phyloP scores from a whole-genome alignment of 2,888 invertebrate genomes.

The Leptogaster cylindrica region DNA sequence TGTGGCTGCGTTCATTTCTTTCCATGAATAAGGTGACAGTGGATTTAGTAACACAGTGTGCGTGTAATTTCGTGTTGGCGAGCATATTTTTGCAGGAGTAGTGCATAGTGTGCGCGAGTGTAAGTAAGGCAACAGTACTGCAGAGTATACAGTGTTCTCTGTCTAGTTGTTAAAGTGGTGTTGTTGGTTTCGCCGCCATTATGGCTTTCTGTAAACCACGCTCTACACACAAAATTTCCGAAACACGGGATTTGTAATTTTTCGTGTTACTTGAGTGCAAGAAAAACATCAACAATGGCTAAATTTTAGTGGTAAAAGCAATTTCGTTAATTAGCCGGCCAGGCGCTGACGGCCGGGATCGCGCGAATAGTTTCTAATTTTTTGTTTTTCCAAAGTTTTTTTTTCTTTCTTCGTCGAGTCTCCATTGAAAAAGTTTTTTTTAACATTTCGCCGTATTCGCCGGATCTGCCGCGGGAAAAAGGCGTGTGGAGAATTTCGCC shows the following conservation, averaged over 20 bases:
- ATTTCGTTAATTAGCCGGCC: constrained; percentile 73
- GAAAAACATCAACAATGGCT: constrained; percentile 72
- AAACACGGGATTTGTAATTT: constrained; percentile 69
- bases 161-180: constrained; percentile 31
- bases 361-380: constrained; percentile 34
- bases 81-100: constrained; percentile 12
- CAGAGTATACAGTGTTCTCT: constrained; percentile 11
- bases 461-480: constrained; percentile 37
- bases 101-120: neutral
- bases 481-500: constrained; percentile 32
- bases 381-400: constrained; percentile 40
- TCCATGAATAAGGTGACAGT: constrained; percentile 24
- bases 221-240: constrained; percentile 76
- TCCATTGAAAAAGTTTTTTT: constrained; percentile 8
- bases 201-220: constrained; percentile 78
- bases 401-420: constrained; percentile 10
- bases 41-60: neutral
- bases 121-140: neutral
- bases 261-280: constrained; percentile 78
- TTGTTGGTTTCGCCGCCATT: constrained; percentile 70
- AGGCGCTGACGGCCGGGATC: constrained; percentile 62
- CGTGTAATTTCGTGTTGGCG: constrained; percentile 20
- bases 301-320: constrained; percentile 71
- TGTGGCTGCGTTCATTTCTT: constrained; percentile 48
- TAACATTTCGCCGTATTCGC: constrained; percentile 37